Base-by-base conservation (phyloP, 2,888 invertebrate species). In the Strigamia transsilvanica region DNA sequence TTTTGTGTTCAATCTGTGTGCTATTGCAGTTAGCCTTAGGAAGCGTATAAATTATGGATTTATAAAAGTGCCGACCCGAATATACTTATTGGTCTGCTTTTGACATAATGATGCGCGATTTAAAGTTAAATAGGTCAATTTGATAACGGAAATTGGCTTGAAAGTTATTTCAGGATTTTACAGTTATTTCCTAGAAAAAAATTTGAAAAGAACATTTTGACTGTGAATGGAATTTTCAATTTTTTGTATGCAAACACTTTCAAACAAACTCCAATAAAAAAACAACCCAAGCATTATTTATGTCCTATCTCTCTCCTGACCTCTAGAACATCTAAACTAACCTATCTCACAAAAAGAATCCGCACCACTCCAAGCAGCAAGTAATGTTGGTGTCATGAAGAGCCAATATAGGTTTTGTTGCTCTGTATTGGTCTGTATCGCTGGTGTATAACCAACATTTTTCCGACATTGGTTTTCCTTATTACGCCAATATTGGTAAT, bases 11-110 rank as follows among this genome's bases (percentile, higher is more conserved):
- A 27, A 1, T 27, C 3, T 27, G n/a, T 46, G 46, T 46, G n/a
- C 13, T n/a, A 46, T 6, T 38, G 46, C 46, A 46, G 46, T 46
- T n/a, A 18, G n/a, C 56, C 9, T 56, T 56, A 56, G 21, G 21
- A 56, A 56, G 73, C 13, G 23, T 73, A 73, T 73, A 32, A 73
- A 73, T 73, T 73, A 73, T 73, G 73, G 73, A 73, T 61, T 23
- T 18, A 23, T 23, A 23, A 61, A 61, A 61, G 61, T 73, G 73
- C 27, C 0, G 12, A n/a, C 4, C 7, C 32, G 3, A 73, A 73
- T 15, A 9, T 73, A 32, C 32, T 73, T 27, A 13, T 27, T 32
- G 32, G 23, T 15, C 13, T 73, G 73, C 27, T 27, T 73, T 73
- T 73, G 73, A 27, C 73, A 73, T 73, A 73, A 73, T 27, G 73